Base-by-base conservation (phyloP, 2,888 invertebrate genomes). In the Rotaria macrura region DNA sequence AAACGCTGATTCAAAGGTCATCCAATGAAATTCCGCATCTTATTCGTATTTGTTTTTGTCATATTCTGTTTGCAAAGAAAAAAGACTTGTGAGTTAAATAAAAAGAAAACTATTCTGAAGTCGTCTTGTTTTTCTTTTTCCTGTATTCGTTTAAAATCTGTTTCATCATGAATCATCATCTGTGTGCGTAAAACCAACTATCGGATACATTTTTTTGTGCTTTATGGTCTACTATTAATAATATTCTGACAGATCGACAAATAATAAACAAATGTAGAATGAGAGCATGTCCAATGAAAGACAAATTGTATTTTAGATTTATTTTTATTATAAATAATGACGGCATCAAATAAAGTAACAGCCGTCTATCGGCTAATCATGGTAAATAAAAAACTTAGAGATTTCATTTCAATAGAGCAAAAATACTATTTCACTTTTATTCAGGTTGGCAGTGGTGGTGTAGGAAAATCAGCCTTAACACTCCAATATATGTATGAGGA, bases 401-500 rank as follows among this genome's bases (percentile, higher is more conserved):
- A 29, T 20, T 20, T 20, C 47, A 34, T 14, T 65, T 6, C n/a
- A 9, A 1, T 29, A 57, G 3, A 20, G 17, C 2, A 34, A 65
- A 34, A 17, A 17, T 25, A 14, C 3, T 47, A 47, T 47, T 97
- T 98, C 97, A 98, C 93, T 97, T 99, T 49, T 88, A 99, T 99
- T 91, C 99, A 65, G 99, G 98, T 99, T 89, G 98, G 98, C 85
- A 96, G 96, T 89, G 99, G 99, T 88, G 98, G 99, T 90, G 99
- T 99, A 87, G 99, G 99, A 89, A 99, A 99, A 93, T 98, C 97
- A 74, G 99, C 99, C 83, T 93, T 99, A 88, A 99, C 99, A 54
- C 93, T 99, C 89, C 99, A 99, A 92, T 99, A 98, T 91, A 99
- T 99, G 98, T 99, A 99, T 91, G 98, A 98, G 91, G 99, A 99